Evolutionary conservation across 2,797 vertebrate species (phyloP).

Genomic region (Fistularia commersonii): DNA sequence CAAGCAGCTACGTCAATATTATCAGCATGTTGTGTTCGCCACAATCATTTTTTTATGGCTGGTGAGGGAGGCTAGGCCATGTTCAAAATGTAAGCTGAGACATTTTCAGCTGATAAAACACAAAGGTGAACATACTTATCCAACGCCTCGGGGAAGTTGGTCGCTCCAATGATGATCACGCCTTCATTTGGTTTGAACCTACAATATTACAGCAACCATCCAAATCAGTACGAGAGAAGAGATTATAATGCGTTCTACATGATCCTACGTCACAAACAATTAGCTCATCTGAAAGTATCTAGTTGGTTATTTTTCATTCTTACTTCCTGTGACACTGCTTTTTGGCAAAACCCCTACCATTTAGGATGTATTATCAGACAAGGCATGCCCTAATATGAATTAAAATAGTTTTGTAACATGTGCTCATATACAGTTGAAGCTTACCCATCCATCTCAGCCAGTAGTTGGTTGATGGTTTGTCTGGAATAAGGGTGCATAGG

Average conservation of each 20-base stretch:
- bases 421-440: background rate
- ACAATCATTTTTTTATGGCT: no score
- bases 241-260: no score
- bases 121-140: conserved; percentile 87
- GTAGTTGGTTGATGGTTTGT: conserved; percentile 98
- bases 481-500: conserved; percentile 99
- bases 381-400: no score
- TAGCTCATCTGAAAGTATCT: no score
- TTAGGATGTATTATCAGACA: no score
- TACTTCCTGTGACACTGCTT: no score
- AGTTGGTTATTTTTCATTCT: no score
- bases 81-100: conserved; percentile 2
- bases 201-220: background rate
- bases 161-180: conserved; percentile 96
- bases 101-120: background rate
- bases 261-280: no score
- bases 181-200: conserved; percentile 99
- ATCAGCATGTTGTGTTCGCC: no score
- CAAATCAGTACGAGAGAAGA: background rate
- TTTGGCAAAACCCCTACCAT: no score
- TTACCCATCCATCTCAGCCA: conserved; percentile 99
- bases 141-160: conserved; percentile 96
- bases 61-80: no score
- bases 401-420: no score
- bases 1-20: conserved; percentile 2